These are phyloP conservation scores for Eulemur rufifrons DNA, from an alignment of 2,113 vertebrate species.

Conservation along the genomic window DNA sequence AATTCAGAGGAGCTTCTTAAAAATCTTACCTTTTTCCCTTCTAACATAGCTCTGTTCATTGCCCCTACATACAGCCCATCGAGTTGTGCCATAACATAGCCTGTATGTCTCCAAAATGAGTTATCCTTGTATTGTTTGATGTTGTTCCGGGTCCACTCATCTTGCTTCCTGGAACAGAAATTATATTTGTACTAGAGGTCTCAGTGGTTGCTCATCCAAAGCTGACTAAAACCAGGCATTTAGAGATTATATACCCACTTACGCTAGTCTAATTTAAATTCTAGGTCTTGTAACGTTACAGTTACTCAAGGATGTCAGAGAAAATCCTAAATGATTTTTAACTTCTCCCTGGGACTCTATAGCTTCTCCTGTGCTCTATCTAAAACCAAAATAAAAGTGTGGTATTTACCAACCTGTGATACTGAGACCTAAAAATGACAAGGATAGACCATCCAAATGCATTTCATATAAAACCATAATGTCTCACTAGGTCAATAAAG, in stretches of 20 bases:
- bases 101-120: constrained; percentile 91
- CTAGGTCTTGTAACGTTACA: neutral
- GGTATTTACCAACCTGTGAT: neutral
- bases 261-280: neutral
- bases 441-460: neutral
- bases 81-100: constrained; percentile 91
- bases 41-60: constrained; percentile 85
- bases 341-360: neutral
- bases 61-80: constrained; percentile 92
- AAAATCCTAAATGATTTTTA: neutral
- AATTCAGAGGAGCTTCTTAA: constrained; percentile 58
- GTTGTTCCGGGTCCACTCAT: constrained; percentile 89
- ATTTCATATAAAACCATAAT: neutral
- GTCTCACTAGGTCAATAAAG: neutral
- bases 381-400: neutral
- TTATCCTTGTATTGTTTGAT: constrained; percentile 86
- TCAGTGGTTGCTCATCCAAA: neutral
- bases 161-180: constrained; percentile 88
- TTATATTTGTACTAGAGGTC: constrained; percentile 12
- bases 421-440: neutral
- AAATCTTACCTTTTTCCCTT: constrained; percentile 85
- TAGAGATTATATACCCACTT: neutral
- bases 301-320: neutral
- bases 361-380: neutral
- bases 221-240: neutral